A percentile compares a stretch with the other conserved stretches of the same genome.
These are phyloP conservation scores for Scortum barcoo DNA, from an alignment of 2,113 vertebrate genomes.

Conservation along the genomic window DNA sequence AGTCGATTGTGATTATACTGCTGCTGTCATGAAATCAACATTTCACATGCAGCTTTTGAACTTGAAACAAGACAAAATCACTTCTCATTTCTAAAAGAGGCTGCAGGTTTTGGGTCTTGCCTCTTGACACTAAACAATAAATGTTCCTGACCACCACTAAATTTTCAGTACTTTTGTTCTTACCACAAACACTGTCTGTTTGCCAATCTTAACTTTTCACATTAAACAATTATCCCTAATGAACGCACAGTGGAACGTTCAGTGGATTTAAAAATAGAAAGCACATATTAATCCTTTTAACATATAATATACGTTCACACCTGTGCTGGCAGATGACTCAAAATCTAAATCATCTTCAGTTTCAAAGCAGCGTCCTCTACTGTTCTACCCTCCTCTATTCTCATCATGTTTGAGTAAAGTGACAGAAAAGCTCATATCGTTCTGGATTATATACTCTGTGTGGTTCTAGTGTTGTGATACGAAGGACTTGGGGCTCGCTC, in stretches of 20 bases:
- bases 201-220: no score
- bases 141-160: no score
- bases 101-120: not conserved
- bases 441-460: conserved; percentile 28
- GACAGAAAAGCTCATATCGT: conserved; percentile 18
- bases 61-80: not conserved
- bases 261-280: no score
- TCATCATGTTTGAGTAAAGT: not conserved
- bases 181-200: no score
- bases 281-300: no score
- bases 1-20: not conserved
- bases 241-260: no score
- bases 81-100: not conserved
- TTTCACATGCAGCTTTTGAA: not conserved
- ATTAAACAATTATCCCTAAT: no score
- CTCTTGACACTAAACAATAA: no score
- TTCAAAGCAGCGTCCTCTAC: not conserved
- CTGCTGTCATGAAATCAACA: not conserved
- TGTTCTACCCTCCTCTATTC: not conserved
- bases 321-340: no score
- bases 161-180: no score
- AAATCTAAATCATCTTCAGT: not conserved
- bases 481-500: conserved; percentile 16
- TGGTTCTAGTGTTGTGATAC: conserved; percentile 42
- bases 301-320: not conserved